Conservation (phyloP, 2,888 invertebrate genomes). For the Amiota minor region DNA sequence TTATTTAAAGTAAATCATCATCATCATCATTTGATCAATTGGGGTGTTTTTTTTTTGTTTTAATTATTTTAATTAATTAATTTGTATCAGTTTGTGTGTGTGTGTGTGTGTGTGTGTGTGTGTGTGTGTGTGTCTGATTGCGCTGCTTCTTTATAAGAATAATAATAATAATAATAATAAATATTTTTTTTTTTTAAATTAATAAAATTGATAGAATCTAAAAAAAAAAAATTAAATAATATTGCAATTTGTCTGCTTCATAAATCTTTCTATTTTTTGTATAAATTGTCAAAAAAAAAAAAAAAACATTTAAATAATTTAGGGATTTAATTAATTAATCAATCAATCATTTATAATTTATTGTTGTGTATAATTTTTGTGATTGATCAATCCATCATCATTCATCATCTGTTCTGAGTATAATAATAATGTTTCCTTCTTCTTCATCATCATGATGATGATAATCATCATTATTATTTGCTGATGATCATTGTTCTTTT, state of each 20-base stretch:
- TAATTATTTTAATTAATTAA: too few species aligned
- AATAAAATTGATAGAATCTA: not conserved
- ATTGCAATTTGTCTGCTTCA: not conserved
- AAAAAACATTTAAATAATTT: not conserved
- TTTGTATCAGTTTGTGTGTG: not conserved
- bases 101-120: not conserved
- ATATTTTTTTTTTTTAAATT: slow-evolving; percentile 2
- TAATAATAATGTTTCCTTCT: slow-evolving; percentile 7
- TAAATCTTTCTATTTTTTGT: not conserved
- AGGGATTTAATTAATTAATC: too few species aligned
- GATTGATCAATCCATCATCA: too few species aligned
- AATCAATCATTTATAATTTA: too few species aligned
- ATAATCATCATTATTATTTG: not conserved
- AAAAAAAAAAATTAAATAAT: slow-evolving; percentile 13
- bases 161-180: not conserved
- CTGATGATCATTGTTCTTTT: not conserved
- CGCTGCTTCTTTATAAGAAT: too few species aligned
- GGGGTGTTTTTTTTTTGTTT: not conserved
- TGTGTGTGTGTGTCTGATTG: not conserved
- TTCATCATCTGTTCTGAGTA: too few species aligned
- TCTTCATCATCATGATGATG: not conserved
- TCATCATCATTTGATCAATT: too few species aligned
- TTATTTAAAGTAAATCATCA: too few species aligned
- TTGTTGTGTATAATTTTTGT: not conserved
- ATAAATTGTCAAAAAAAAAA: not conserved